Conservation (phyloP, 2,888 invertebrate species). For the Acanthosepion pharaonis region DNA sequence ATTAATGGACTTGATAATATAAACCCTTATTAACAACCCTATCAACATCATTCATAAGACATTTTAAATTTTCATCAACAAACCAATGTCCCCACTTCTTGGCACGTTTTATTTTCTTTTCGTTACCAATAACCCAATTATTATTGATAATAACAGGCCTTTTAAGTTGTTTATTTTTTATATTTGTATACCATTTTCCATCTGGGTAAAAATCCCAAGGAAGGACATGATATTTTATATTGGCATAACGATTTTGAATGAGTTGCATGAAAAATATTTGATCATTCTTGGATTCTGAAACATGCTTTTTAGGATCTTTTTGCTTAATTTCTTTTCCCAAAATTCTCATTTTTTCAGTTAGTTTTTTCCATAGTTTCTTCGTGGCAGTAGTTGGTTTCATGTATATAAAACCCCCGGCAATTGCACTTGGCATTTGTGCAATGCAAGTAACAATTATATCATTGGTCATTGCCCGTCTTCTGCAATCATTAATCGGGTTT, state of each 20-base stretch:
- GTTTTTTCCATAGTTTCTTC: conserved; percentile 56
- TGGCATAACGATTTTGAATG: conserved; percentile 53
- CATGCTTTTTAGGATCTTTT: conserved; percentile 50
- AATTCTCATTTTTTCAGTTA: conserved; percentile 55
- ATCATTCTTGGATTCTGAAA: conserved; percentile 61
- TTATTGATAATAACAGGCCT: conserved; percentile 60
- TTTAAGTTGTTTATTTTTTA: conserved; percentile 51
- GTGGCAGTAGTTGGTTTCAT: conserved; percentile 56
- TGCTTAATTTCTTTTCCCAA: conserved; percentile 55
- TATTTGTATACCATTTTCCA: conserved; percentile 61
- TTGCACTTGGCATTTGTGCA: conserved; percentile 50
- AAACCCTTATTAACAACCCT: conserved; percentile 38
- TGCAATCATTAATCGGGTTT: conserved; percentile 59
- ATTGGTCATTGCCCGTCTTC: conserved; percentile 49
- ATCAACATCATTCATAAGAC: conserved; percentile 48
- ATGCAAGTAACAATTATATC: conserved; percentile 60
- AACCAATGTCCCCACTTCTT: conserved; percentile 66
- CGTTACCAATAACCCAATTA: conserved; percentile 62
- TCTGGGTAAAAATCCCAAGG: conserved; percentile 58
- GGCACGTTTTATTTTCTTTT: conserved; percentile 58
- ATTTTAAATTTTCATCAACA: conserved; percentile 52
- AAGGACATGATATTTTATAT: conserved; percentile 55
- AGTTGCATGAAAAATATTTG: conserved; percentile 59
- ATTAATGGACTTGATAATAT: not conserved
- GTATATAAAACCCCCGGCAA: conserved; percentile 62